These are phyloP conservation scores for Gymnobelideus leadbeateri DNA, from an alignment of 2,113 vertebrate genomes.

Conservation along the genomic window DNA sequence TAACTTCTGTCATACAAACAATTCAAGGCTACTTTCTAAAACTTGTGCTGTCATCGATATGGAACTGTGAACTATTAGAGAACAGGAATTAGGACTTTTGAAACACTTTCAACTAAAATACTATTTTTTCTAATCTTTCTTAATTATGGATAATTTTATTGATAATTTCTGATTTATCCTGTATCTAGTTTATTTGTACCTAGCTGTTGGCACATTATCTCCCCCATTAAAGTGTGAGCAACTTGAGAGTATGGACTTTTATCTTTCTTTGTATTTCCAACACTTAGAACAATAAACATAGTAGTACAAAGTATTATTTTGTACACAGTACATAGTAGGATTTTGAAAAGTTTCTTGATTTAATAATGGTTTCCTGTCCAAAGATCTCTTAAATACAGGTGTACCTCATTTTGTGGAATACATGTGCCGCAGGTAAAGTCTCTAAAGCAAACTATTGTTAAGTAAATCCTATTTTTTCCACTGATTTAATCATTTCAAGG, in stretches of 20 bases:
- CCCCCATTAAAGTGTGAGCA: neutral
- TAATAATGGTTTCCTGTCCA: neutral
- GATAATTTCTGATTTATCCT: neutral
- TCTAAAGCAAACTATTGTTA: neutral
- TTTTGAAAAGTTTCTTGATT: neutral
- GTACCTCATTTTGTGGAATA: neutral
- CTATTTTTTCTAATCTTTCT: neutral
- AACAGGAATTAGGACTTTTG: neutral
- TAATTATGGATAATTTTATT: neutral
- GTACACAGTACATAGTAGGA: neutral
- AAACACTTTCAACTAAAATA: neutral
- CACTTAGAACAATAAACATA: neutral
- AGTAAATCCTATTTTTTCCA: neutral
- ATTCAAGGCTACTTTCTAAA: neutral
- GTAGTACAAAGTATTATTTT: no score
- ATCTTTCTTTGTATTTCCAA: neutral
- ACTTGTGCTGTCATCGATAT: neutral
- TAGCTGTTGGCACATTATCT: neutral
- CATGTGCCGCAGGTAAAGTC: neutral
- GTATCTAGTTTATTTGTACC: neutral
- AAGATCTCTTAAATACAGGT: neutral
- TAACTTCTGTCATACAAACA: constrained; percentile 12
- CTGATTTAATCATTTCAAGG: neutral
- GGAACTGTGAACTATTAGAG: neutral
- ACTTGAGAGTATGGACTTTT: neutral